Evolutionary conservation across 1,140 invertebrate species (phyloP).

Genomic region (Apis laboriosa): DNA sequence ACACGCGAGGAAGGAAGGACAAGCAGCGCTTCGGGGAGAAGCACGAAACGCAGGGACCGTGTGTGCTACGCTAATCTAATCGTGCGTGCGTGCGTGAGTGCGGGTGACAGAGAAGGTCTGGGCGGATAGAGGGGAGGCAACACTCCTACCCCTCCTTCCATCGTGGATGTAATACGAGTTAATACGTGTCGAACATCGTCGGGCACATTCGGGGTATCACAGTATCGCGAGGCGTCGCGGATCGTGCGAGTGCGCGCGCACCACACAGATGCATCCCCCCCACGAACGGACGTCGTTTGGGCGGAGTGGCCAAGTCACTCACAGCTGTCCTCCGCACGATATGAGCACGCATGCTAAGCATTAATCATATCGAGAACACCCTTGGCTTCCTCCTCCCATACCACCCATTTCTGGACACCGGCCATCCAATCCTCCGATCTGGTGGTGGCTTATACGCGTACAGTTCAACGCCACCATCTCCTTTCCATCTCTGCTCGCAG

Average conservation of each 20-base stretch:
- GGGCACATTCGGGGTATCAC: constrained; percentile 16
- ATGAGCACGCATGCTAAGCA: constrained; percentile 65
- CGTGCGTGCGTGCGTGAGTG: not conserved
- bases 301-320: constrained; percentile 66
- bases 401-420: not conserved
- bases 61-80: too few relatives aligned
- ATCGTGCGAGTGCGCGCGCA: constrained; percentile 2
- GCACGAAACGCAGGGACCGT: not conserved
- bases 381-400: not conserved
- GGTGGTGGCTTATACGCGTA: not conserved
- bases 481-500: constrained; percentile 19
- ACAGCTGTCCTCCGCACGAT: constrained; percentile 67
- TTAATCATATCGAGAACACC: constrained; percentile 74
- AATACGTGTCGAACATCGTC: constrained; percentile 63
- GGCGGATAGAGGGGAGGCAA: constrained; percentile 2
- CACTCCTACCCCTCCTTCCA: constrained; percentile 5
- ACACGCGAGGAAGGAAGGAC: too few relatives aligned
- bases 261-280: constrained; percentile 15
- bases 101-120: not conserved
- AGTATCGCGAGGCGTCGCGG: constrained; percentile 36
- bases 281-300: constrained; percentile 51
- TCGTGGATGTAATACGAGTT: constrained; percentile 55
- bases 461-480: not conserved
- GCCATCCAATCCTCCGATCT: too few relatives aligned
- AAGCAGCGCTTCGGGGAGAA: not conserved